Percentiles rank a stretch among this genome's conserved stretches.
Conservation (phyloP, 2,888 invertebrate genomes). For the Dynastes hyllus region DNA sequence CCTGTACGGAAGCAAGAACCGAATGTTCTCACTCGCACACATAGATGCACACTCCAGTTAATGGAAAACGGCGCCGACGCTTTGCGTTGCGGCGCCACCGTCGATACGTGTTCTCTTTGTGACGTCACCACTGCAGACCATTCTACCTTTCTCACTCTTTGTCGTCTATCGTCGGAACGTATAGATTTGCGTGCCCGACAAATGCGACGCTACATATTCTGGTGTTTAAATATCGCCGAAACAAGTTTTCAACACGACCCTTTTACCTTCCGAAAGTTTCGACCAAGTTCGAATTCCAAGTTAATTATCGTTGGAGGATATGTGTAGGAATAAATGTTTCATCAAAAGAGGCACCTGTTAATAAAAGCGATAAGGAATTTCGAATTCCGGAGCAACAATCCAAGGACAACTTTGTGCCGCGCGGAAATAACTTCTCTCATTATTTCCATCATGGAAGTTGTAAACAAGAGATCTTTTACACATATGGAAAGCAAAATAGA, state of each 20-base stretch:
- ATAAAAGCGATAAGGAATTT: background rate
- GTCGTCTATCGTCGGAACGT: background rate
- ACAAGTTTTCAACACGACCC: background rate
- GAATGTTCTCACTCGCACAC: background rate
- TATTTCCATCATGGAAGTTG: too few species aligned
- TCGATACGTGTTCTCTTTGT: constrained; percentile 52
- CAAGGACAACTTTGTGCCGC: too few species aligned
- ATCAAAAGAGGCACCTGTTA: background rate
- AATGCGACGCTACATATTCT: background rate
- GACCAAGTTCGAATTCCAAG: constrained; percentile 1
- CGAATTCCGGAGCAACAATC: too few species aligned
- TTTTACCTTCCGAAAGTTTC: constrained; percentile 3
- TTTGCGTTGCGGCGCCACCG: constrained; percentile 54
- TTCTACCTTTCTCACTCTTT: constrained; percentile 37
- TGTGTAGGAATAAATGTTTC: background rate
- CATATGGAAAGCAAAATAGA: too few species aligned
- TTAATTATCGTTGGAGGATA: background rate
- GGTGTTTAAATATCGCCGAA: constrained; percentile 12
- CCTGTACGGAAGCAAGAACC: constrained; percentile 7
- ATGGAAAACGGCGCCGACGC: constrained; percentile 52
- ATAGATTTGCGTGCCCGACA: constrained; percentile 22
- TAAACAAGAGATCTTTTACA: too few species aligned
- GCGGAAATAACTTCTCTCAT: too few species aligned
- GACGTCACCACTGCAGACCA: constrained; percentile 60
- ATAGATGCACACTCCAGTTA: constrained; percentile 29